Evolutionary conservation across 2,888 invertebrate species (phyloP).

Genomic region (Mesorhabditis sp.): DNA sequence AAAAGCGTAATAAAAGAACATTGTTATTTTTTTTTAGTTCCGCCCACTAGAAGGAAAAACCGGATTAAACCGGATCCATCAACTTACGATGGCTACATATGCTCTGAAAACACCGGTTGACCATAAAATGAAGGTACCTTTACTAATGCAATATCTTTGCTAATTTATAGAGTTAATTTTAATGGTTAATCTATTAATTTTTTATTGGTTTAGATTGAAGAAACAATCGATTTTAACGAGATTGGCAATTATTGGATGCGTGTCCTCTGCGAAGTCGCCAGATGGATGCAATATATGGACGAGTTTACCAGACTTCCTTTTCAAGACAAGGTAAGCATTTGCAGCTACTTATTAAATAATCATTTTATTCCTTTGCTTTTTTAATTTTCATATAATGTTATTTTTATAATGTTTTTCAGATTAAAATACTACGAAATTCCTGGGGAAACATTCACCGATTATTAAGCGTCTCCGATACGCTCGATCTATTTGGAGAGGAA

Average conservation of each 20-base stretch:
- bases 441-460: neutral
- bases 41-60: neutral
- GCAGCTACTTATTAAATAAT: too few species aligned
- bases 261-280: neutral
- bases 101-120: neutral
- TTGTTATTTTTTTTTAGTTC: neutral
- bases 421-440: neutral
- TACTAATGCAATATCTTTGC: too few species aligned
- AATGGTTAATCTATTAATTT: too few species aligned
- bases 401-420: neutral
- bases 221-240: neutral
- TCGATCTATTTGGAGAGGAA: neutral
- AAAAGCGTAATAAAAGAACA: neutral
- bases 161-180: too few species aligned
- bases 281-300: conserved; percentile 3
- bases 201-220: neutral
- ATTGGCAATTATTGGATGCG: conserved; percentile 4
- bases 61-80: neutral
- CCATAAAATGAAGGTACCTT: neutral
- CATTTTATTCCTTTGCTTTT: too few species aligned
- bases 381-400: neutral
- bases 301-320: neutral
- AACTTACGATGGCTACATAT: neutral
- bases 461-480: neutral
- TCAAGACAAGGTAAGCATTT: neutral